Conservation (phyloP, 2,888 invertebrate species). For the Achlya flavicornis region DNA sequence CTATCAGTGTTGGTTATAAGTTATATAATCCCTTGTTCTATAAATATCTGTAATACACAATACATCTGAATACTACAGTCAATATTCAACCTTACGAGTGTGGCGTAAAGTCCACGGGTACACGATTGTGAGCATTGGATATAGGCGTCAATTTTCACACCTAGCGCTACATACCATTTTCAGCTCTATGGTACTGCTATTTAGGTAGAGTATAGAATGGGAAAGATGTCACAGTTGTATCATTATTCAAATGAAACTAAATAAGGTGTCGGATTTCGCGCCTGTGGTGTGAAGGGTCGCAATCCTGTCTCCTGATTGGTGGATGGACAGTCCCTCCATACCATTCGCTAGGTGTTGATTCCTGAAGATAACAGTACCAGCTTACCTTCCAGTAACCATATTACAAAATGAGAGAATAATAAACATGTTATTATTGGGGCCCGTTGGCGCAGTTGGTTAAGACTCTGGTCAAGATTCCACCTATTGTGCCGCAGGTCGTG, state of each 20-base stretch:
- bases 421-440: not conserved
- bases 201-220: constrained; percentile 33
- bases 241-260: constrained; percentile 38
- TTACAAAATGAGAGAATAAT: not conserved
- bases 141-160: constrained; percentile 83
- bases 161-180: constrained; percentile 41
- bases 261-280: constrained; percentile 80
- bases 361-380: constrained; percentile 25
- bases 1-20: constrained; percentile 18
- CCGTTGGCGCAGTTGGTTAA: too few relatives aligned
- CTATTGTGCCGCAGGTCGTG: too few relatives aligned
- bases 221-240: constrained; percentile 32
- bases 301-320: constrained; percentile 66
- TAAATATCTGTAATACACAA: constrained; percentile 29
- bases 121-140: constrained; percentile 41
- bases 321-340: constrained; percentile 40
- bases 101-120: constrained; percentile 37
- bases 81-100: constrained; percentile 38
- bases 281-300: constrained; percentile 80
- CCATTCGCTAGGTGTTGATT: constrained; percentile 61
- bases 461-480: too few relatives aligned
- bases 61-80: constrained; percentile 27
- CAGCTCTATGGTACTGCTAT: not conserved
- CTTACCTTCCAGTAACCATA: not conserved
- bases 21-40: constrained; percentile 24